phyloP scores from a whole-genome alignment of 53 echinoderm and acorn worm species.

The Arbacia lixula region DNA sequence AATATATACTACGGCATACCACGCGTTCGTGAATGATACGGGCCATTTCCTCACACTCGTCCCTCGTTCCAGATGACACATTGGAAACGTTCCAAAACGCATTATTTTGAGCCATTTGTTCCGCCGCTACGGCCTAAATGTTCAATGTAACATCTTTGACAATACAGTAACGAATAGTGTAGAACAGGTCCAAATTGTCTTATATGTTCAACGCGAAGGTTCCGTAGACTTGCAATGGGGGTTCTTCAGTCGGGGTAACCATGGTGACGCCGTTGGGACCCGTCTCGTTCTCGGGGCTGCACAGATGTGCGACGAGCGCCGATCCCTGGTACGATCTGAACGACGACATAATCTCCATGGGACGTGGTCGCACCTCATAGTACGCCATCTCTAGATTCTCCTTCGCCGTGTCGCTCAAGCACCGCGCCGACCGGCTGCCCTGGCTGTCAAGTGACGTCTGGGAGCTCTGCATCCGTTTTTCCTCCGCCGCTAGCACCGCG shows the following conservation, averaged over 20 bases:
- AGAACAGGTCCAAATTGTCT: too few species aligned
- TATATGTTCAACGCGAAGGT: slow-evolving; percentile 30
- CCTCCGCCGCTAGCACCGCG: slow-evolving; percentile 26
- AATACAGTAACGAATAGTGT: too few species aligned
- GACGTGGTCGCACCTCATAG: slow-evolving; percentile 21
- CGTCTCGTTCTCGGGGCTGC: slow-evolving; percentile 11
- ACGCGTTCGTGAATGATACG: too few species aligned
- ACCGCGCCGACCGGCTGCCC: background rate
- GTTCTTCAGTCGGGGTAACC: background rate
- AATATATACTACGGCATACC: too few species aligned
- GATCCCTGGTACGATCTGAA: slow-evolving; percentile 46
- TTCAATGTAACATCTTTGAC: too few species aligned
- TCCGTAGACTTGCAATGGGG: slow-evolving; percentile 30
- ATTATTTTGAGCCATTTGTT: too few species aligned
- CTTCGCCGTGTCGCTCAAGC: slow-evolving; percentile 35
- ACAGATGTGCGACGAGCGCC: background rate
- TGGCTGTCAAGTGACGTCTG: slow-evolving; percentile 35
- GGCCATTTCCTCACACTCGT: too few species aligned
- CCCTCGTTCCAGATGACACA: too few species aligned
- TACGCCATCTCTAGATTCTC: slow-evolving; percentile 33
- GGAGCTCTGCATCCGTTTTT: slow-evolving; percentile 13
- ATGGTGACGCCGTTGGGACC: background rate
- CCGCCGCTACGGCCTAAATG: too few species aligned
- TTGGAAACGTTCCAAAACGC: too few species aligned
- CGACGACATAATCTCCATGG: slow-evolving; percentile 5